Conservation (phyloP, 1,140 invertebrate species). For the Caenorhabditis inopinata region DNA sequence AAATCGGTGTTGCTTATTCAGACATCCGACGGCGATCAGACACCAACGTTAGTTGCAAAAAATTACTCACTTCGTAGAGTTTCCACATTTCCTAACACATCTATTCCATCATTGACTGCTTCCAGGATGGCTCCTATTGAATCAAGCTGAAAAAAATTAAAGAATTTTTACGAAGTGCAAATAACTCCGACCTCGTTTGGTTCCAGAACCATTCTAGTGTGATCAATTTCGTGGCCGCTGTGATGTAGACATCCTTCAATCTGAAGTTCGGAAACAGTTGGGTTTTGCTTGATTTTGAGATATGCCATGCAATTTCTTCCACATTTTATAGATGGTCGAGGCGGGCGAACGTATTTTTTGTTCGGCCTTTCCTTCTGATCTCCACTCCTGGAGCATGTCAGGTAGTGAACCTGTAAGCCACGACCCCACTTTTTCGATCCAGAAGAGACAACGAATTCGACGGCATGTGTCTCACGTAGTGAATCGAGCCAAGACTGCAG, state of each 20-base stretch:
- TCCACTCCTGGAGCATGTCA: conserved; percentile 40
- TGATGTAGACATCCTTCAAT: conserved; percentile 41
- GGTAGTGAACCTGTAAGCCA: conserved; percentile 40
- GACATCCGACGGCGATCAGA: no score
- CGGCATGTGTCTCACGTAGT: conserved; percentile 35
- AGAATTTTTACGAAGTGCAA: not conserved
- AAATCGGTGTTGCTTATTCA: no score
- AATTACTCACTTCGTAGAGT: not conserved
- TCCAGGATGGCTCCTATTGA: not conserved
- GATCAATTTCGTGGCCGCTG: conserved; percentile 35
- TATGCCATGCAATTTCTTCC: conserved; percentile 44
- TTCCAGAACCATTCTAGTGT: conserved; percentile 3
- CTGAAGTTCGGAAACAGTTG: conserved; percentile 28
- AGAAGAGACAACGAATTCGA: conserved; percentile 40
- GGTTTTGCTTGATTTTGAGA: conserved; percentile 43
- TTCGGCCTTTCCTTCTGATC: conserved; percentile 43
- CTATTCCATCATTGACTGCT: not conserved
- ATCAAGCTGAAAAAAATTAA: not conserved
- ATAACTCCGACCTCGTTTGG: not conserved
- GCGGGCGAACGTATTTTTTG: conserved; percentile 38
- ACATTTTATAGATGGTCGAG: conserved; percentile 39
- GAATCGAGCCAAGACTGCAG: conserved; percentile 32
- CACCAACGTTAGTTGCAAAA: not conserved
- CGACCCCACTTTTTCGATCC: conserved; percentile 43
- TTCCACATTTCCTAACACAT: not conserved